These are phyloP conservation scores for Catocala nupta DNA, from an alignment of 2,888 invertebrate genomes.

Conservation along the genomic window DNA sequence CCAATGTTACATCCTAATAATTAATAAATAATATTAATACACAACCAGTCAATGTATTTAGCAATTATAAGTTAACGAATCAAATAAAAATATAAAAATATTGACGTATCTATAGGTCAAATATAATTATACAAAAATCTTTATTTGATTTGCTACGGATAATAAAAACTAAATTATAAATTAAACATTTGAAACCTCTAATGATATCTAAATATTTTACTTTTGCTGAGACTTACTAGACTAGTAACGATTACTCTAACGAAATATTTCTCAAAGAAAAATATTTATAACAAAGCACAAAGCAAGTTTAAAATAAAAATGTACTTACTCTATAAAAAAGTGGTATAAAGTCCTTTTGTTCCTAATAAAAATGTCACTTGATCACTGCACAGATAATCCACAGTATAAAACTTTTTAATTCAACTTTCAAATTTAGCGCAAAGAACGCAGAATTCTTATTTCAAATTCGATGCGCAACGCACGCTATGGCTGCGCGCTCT, in stretches of 20 bases:
- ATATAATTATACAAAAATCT: too few species aligned
- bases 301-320: constrained; percentile 10
- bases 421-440: constrained; percentile 52
- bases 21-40: neutral
- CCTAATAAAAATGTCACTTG: constrained; percentile 44
- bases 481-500: constrained; percentile 55
- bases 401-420: constrained; percentile 49
- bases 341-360: constrained; percentile 31
- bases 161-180: too few species aligned
- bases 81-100: too few species aligned
- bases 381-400: constrained; percentile 52
- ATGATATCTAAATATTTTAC: too few species aligned
- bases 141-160: too few species aligned
- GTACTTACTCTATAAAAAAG: constrained; percentile 42
- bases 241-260: neutral
- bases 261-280: constrained; percentile 20
- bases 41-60: too few species aligned
- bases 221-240: too few species aligned
- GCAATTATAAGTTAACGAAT: too few species aligned
- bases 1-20: constrained; percentile 4
- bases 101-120: too few species aligned
- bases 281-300: constrained; percentile 39
- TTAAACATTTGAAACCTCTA: too few species aligned
- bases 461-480: constrained; percentile 54
- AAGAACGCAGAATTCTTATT: constrained; percentile 23